These are phyloP conservation scores for Drosophila mercatorum DNA, from an alignment of 2,888 invertebrate genomes.

Conservation along the genomic window DNA sequence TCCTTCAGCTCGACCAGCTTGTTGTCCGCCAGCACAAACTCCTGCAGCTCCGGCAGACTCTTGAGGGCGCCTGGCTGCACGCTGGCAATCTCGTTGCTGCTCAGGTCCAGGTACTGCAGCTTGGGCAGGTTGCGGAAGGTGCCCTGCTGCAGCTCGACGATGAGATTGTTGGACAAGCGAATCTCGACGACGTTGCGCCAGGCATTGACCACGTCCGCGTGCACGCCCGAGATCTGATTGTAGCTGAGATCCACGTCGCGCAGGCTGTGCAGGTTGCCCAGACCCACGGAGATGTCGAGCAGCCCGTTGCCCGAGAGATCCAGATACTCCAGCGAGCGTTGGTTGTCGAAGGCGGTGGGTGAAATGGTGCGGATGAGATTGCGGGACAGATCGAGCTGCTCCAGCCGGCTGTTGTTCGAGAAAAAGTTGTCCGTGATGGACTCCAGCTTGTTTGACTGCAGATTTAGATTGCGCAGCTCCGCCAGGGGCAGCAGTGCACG, in stretches of 20 bases:
- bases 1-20: conserved; percentile 91
- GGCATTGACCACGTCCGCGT: conserved; percentile 89
- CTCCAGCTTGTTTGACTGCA: conserved; percentile 91
- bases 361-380: conserved; percentile 90
- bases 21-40: conserved; percentile 90
- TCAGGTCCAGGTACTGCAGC: conserved; percentile 90
- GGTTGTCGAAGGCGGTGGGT: conserved; percentile 87
- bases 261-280: conserved; percentile 89
- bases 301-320: conserved; percentile 92
- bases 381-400: conserved; percentile 89
- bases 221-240: conserved; percentile 90
- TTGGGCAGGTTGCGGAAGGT: conserved; percentile 90
- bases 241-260: conserved; percentile 91
- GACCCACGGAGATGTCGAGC: conserved; percentile 89
- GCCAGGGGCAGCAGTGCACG: conserved; percentile 88
- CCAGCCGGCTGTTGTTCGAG: conserved; percentile 88
- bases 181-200: conserved; percentile 89
- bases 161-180: conserved; percentile 90
- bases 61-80: conserved; percentile 90
- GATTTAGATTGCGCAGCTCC: conserved; percentile 89
- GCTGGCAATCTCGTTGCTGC: conserved; percentile 91
- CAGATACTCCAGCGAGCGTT: conserved; percentile 89
- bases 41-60: conserved; percentile 88
- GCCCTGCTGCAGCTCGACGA: conserved; percentile 89
- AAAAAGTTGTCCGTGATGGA: conserved; percentile 89